Evolutionary conservation across 2,113 vertebrate genomes (phyloP).

Genomic region (Pelecanus crispus): DNA sequence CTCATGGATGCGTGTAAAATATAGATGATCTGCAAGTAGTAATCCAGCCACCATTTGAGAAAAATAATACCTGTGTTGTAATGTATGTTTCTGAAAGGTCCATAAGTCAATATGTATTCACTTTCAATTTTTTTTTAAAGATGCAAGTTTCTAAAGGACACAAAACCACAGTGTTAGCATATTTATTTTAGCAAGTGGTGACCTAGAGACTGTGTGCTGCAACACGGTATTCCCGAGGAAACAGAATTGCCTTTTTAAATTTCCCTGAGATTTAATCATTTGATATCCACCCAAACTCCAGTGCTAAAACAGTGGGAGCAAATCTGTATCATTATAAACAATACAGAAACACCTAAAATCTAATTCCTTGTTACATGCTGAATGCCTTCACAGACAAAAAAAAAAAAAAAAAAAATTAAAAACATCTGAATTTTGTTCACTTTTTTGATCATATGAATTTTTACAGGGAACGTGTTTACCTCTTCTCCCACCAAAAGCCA

Average conservation of each 20-base stretch:
- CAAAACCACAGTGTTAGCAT: background rate
- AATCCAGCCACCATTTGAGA: background rate
- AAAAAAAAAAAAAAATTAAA: too few species aligned
- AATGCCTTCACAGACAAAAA: background rate
- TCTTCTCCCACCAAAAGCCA: background rate
- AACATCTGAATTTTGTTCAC: background rate
- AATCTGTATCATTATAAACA: background rate
- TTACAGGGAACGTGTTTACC: background rate
- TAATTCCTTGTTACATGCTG: background rate
- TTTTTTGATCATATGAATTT: background rate
- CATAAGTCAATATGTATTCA: background rate
- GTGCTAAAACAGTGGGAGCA: background rate
- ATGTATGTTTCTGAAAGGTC: background rate
- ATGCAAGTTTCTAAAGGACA: background rate
- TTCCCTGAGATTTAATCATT: background rate
- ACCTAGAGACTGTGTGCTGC: background rate
- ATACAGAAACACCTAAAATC: background rate
- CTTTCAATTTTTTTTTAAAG: background rate
- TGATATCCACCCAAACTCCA: background rate
- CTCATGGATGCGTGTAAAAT: background rate
- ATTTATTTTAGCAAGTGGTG: background rate
- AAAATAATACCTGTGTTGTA: too few species aligned
- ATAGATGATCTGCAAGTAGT: background rate
- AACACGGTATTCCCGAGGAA: background rate
- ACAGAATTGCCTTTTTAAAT: background rate